A percentile compares a stretch with the other conserved stretches of the same genome.
phyloP scores from a whole-genome alignment of 1,140 invertebrate genomes.

The Hylaeus volcanicus region DNA sequence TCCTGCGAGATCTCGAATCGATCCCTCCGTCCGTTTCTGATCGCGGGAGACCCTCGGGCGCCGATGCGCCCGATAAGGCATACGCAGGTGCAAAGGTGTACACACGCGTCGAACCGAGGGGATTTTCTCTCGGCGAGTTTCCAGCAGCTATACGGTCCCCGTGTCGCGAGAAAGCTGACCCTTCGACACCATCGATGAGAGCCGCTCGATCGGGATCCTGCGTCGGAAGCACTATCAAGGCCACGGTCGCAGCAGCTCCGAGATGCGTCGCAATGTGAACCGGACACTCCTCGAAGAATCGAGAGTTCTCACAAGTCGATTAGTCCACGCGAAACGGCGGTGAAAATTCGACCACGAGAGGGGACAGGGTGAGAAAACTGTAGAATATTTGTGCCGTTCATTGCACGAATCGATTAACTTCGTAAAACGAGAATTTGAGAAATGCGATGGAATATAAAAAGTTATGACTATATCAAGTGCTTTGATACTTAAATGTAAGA shows the following conservation, averaged over 20 bases:
- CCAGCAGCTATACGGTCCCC: not conserved
- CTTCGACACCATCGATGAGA: not conserved
- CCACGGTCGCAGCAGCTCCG: slow-evolving; percentile 2
- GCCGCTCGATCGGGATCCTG: slow-evolving; percentile 17
- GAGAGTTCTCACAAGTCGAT: slow-evolving; percentile 1
- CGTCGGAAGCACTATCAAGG: slow-evolving; percentile 38
- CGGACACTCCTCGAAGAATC: not conserved
- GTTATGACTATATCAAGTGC: too few species aligned
- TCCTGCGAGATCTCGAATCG: slow-evolving; percentile 38
- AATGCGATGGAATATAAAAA: too few species aligned
- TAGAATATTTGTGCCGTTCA: not conserved
- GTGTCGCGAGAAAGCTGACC: slow-evolving; percentile 45
- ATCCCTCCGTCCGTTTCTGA: slow-evolving; percentile 31
- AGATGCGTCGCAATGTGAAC: slow-evolving; percentile 23
- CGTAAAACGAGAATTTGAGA: too few species aligned
- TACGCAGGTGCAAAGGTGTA: slow-evolving; percentile 34
- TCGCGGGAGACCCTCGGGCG: slow-evolving; percentile 33
- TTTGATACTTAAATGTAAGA: too few species aligned
- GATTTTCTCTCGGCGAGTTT: slow-evolving; percentile 16
- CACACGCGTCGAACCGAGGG: not conserved
- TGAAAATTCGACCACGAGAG: not conserved
- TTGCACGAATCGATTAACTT: too few species aligned
- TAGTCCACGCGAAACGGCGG: not conserved
- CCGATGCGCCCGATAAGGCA: slow-evolving; percentile 31
- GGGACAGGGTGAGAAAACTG: not conserved